Evolutionary conservation across 2,113 vertebrate genomes (phyloP).

Genomic region (Rhodinocichla rosea): DNA sequence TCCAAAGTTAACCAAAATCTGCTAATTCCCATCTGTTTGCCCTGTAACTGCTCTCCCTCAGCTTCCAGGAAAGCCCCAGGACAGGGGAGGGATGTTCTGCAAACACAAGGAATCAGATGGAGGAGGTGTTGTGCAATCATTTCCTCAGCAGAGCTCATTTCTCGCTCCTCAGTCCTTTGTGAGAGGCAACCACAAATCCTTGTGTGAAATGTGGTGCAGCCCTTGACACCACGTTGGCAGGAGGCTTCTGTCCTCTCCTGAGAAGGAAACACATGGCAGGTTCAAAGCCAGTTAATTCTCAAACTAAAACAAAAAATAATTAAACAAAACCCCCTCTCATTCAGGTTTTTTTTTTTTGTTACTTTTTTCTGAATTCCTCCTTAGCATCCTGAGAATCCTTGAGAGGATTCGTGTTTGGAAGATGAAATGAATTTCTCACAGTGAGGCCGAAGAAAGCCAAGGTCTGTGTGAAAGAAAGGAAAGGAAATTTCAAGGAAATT

Average conservation of each 20-base stretch:
- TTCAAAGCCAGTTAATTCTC: neutral
- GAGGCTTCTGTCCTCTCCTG: neutral
- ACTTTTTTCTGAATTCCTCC: neutral
- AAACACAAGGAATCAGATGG: neutral
- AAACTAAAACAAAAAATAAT: neutral
- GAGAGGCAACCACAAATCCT: neutral
- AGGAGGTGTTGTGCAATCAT: neutral
- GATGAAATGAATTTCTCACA: neutral
- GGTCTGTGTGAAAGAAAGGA: neutral
- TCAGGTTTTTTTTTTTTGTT: neutral
- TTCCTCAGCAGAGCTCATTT: neutral
- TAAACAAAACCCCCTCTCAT: accelerated
- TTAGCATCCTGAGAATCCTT: neutral
- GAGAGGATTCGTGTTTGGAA: neutral
- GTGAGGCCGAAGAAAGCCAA: neutral
- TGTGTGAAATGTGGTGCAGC: neutral
- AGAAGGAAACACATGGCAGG: neutral
- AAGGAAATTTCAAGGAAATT: too few species aligned
- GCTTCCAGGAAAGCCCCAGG: neutral
- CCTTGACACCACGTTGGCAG: neutral
- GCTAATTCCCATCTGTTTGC: neutral
- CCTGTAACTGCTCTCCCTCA: neutral
- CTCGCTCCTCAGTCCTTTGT: neutral
- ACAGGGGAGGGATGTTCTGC: neutral
- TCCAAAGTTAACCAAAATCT: neutral